Conservation (phyloP, 30 jellyfish, hydroid and myxozoan genomes). For the Aurelia sp. region DNA sequence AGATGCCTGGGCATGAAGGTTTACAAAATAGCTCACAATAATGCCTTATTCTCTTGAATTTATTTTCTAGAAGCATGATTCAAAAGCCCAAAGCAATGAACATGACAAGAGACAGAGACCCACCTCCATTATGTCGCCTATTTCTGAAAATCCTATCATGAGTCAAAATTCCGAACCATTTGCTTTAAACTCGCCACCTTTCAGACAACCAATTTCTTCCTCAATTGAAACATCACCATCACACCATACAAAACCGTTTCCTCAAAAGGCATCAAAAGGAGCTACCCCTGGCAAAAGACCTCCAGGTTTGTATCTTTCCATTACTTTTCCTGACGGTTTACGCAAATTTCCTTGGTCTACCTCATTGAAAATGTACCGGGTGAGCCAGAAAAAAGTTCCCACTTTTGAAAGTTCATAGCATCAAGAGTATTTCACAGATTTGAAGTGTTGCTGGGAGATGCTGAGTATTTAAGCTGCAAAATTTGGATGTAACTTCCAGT, state of each 20-base stretch:
- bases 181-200: conserved; percentile 33
- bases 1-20: too few species aligned
- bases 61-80: conserved; percentile 18
- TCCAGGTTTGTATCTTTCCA: conserved; percentile 3
- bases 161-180: conserved; percentile 39
- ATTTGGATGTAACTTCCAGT: too few species aligned
- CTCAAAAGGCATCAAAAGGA: conserved; percentile 24
- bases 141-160: conserved; percentile 23
- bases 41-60: too few species aligned
- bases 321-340: too few species aligned
- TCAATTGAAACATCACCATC: conserved; percentile 17
- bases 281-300: conserved; percentile 46
- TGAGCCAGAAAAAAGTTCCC: too few species aligned
- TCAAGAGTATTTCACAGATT: too few species aligned
- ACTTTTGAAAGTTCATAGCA: too few species aligned
- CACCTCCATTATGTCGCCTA: conserved; percentile 45
- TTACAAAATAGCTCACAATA: too few species aligned
- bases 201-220: background rate
- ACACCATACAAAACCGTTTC: conserved; percentile 6
- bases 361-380: too few species aligned
- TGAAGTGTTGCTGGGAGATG: too few species aligned
- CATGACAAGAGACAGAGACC: background rate
- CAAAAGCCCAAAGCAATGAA: background rate
- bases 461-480: too few species aligned
- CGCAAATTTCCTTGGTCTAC: too few species aligned